Evolutionary conservation across 2,113 vertebrate species (phyloP).

Genomic region (Bujurquina vittata): DNA sequence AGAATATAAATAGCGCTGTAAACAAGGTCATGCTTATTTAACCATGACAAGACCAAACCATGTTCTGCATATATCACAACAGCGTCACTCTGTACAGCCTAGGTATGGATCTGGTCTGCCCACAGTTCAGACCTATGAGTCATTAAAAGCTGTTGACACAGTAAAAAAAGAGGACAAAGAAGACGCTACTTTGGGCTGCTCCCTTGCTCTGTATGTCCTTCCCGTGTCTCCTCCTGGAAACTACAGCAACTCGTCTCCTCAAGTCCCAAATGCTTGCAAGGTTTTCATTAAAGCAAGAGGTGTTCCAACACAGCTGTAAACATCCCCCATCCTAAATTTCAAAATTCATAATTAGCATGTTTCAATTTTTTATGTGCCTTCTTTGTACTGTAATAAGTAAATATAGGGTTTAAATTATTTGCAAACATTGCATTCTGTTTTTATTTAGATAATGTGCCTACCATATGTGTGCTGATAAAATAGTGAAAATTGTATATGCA

Average conservation of each 20-base stretch:
- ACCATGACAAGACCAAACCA: not conserved
- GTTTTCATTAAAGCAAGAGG: no score
- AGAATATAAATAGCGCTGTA: not conserved
- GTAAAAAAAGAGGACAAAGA: not conserved
- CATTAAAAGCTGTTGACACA: not conserved
- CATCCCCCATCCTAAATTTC: not conserved
- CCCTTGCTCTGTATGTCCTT: not conserved
- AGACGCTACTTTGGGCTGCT: not conserved
- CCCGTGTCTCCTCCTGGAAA: no score
- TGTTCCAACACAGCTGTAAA: no score
- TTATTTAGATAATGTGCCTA: not conserved
- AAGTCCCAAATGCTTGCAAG: no score
- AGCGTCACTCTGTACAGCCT: not conserved
- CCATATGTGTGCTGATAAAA: not conserved
- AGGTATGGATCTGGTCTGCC: not conserved
- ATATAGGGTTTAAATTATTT: not conserved
- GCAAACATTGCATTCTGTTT: not conserved
- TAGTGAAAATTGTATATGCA: not conserved
- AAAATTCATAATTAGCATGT: not conserved
- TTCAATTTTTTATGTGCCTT: not conserved
- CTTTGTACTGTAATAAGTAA: not conserved
- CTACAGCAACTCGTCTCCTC: no score
- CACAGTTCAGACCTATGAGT: not conserved
- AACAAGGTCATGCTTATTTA: not conserved
- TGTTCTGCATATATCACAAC: fast-evolving